Percentiles rank a stretch among this genome's conserved stretches.
Evolutionary conservation across 2,888 invertebrate species (phyloP).

Genomic region (Escarpia spicata): DNA sequence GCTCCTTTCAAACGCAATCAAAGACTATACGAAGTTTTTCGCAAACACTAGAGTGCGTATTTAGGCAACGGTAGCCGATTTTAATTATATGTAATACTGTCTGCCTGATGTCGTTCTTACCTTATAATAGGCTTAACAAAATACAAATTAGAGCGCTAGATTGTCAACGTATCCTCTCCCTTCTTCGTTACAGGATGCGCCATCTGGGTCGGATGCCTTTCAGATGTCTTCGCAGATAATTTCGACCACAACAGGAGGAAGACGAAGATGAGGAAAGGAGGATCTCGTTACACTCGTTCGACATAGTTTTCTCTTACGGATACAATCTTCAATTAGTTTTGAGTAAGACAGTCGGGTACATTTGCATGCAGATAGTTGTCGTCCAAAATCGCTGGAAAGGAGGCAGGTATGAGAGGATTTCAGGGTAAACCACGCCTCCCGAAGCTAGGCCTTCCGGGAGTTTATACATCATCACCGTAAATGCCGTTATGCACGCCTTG

Average conservation of each 20-base stretch:
- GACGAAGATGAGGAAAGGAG: conserved; percentile 6
- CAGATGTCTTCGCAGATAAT: conserved; percentile 4
- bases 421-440: background rate
- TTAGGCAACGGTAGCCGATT: background rate
- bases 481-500: background rate
- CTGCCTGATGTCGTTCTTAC: background rate
- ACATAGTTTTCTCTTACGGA: background rate
- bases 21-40: background rate
- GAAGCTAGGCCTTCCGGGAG: background rate
- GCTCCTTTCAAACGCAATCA: background rate
- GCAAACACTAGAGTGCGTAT: background rate
- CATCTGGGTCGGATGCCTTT: conserved; percentile 16
- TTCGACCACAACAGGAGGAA: conserved; percentile 16
- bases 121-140: background rate
- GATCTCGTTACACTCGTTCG: background rate
- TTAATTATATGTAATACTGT: background rate
- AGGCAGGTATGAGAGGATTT: background rate
- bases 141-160: background rate
- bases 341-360: background rate
- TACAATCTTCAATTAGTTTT: background rate
- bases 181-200: background rate
- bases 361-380: background rate
- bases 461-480: background rate
- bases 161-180: background rate
- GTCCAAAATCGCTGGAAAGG: background rate